Evolutionary conservation across 2,113 vertebrate species (phyloP), one percentile per base, ranked within the genome.

Genomic region (Neofelis nebulosa): DNA sequence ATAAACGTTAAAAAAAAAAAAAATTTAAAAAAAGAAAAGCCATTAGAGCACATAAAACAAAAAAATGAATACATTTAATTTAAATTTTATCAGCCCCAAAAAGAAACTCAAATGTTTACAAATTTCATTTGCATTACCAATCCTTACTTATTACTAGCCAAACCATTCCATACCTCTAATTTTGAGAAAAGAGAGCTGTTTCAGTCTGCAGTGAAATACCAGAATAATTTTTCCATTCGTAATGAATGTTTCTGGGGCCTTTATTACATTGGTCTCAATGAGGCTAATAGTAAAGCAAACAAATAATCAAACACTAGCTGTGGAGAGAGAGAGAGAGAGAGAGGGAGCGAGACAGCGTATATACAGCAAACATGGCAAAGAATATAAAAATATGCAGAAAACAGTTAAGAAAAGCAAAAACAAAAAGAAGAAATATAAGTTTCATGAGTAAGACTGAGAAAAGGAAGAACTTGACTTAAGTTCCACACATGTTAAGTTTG

Each of bases 391-490:
- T 55, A 94, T 14, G 65, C 38, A 83, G 36, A 68, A 95, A 78
- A 94, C 3, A 92, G 45, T 50, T 91, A 41, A 86, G 52, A 57
- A 89, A 79, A 71, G 16, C 41, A 83, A 96, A 95, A 95, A 55
- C 19, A 50, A 78, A 61, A 13, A 82, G 50, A 79, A 65, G 45
- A 91, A 95, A 80, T 33, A 57, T 11, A 73, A 79, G 48, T 87
- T 84, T 79, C 71, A 25, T 65, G 1, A 83, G 45, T 91, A 84
- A 97, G 91, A 87, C 13, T 83, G 55, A 96, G 93, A 93, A 94
- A 97, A 88, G 93, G 41, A 76, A 50, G 48, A 83, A 92, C 36
- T 80, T 94, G 55, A 76, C 57, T 89, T 65, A 86, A 97, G 68
- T 41, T 86, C 31, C 55, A 89, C 65, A 73, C 41, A 84, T 38